Evolutionary conservation across 2,113 vertebrate species (phyloP).

Genomic region (Mirounga angustirostris): DNA sequence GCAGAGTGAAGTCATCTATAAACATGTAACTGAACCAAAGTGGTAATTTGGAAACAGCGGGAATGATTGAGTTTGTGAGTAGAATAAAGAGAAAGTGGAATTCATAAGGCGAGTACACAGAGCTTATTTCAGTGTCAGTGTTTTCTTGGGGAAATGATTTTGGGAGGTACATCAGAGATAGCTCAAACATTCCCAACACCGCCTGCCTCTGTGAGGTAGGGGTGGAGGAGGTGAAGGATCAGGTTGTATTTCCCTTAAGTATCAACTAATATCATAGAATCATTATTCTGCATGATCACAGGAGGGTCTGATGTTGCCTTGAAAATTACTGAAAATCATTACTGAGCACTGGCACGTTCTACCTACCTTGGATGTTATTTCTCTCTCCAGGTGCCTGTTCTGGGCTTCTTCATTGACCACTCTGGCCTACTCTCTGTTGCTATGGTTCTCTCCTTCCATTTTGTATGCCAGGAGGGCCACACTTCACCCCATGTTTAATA

Average conservation of each 20-base stretch:
- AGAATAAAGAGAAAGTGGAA: conserved; percentile 51
- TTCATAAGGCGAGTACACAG: background rate
- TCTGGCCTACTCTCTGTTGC: background rate
- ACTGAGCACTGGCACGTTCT: background rate
- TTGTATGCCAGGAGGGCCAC: background rate
- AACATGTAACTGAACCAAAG: conserved; percentile 48
- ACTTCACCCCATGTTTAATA: background rate
- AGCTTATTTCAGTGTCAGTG: background rate
- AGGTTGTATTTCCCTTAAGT: background rate
- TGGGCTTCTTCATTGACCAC: background rate
- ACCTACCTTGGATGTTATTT: background rate
- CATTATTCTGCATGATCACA: background rate
- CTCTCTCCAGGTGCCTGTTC: background rate
- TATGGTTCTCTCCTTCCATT: background rate
- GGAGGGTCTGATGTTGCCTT: background rate
- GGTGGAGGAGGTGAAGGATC: too few relatives aligned
- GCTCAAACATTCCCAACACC: background rate
- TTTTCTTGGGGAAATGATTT: conserved; percentile 38
- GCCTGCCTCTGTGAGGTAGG: background rate
- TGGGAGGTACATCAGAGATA: background rate
- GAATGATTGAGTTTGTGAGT: conserved; percentile 32
- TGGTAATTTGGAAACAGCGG: conserved; percentile 55
- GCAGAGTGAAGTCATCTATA: conserved; percentile 32
- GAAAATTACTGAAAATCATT: background rate
- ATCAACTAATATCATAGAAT: background rate